Base-by-base conservation (phyloP, 2,113 vertebrate genomes). In the Cochlearius cochlearius region DNA sequence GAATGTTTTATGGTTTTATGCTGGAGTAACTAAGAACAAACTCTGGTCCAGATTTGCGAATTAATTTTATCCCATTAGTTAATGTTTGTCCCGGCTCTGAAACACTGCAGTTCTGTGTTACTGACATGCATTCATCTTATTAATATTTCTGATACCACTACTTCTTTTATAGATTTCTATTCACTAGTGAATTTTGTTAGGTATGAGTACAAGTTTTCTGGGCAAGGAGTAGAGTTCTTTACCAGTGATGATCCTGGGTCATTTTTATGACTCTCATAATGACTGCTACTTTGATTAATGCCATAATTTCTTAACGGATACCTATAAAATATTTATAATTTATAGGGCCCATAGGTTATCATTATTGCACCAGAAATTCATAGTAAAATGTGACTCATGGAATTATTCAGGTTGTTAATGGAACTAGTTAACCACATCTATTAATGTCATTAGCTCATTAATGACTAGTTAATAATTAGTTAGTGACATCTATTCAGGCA, bases 381-480 rank as follows among this genome's bases (percentile, higher is more conserved):
- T 25, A 71, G 34, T 27, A 89, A 88, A 92, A 89, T 81, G 38
- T 86, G 47, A 85, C 62, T 84, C 41, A 8, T 34, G 23, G 76
- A 84, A 84, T 84, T 25, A 86, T 84, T 89, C 64, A 47, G 55
- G 26, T n/a, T 85, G 41, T 30, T 84, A 96, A 94, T 89, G 47
- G 47, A 91, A 87, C 68, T 78, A 89, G 76, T 87, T 91, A 81
- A 87, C 89, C 76, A 94, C 12, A 87, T 52, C 4, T 78, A 94
- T 72, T 92, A 96, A 94, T 87, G 49, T 63, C 64, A 89, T 92
- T 90, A 93, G 6, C 22, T 53, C 10, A 3, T 84, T 96, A 97
- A 91, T 91, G 86, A 52, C 64, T 81, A 50, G 68, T 84, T 92
- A 92, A 92, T 94, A 88, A 93, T 80, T 87, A 92, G 72, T 86